Conservation (phyloP, 1,140 invertebrate genomes). For the Ectropis grisescens region DNA sequence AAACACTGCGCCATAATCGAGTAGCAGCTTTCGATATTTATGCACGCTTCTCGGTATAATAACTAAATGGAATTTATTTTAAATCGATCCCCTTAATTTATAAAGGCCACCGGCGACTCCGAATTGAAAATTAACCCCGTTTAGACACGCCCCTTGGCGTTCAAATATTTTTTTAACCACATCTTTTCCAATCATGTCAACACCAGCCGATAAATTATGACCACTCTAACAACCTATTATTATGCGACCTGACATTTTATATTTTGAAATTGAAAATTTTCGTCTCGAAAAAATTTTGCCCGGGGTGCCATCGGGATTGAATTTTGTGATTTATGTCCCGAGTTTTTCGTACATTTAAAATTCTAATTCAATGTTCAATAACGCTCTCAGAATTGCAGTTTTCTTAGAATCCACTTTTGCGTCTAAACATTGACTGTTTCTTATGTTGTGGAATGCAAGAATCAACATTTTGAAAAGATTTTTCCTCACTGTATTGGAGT, state of each 20-base stretch:
- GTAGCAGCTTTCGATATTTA: conserved; percentile 35
- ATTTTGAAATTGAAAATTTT: conserved; percentile 61
- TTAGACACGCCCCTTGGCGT: conserved; percentile 46
- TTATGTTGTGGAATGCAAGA: no score
- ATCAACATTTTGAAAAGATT: no score
- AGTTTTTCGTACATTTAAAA: conserved; percentile 32
- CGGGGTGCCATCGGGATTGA: conserved; percentile 43
- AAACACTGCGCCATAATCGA: conserved; percentile 21
- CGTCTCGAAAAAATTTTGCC: conserved; percentile 36
- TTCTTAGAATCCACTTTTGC: no score
- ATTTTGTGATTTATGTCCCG: conserved; percentile 51
- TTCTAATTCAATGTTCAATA: conserved; percentile 24
- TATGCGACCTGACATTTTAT: conserved; percentile 59
- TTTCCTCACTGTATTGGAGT: no score
- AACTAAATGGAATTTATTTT: conserved; percentile 30
- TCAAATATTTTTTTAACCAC: conserved; percentile 27
- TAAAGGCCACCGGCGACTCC: conserved; percentile 45
- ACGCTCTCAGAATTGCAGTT: neutral
- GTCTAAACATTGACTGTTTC: no score
- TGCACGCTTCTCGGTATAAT: conserved; percentile 24
- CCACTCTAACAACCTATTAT: conserved; percentile 55
- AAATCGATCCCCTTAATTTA: conserved; percentile 34
- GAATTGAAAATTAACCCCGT: conserved; percentile 63
- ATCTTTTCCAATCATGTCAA: conserved; percentile 52
- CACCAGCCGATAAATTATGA: conserved; percentile 58